Evolutionary conservation across 2,888 invertebrate species (phyloP).

Genomic region (Tetrapedia diversipes): DNA sequence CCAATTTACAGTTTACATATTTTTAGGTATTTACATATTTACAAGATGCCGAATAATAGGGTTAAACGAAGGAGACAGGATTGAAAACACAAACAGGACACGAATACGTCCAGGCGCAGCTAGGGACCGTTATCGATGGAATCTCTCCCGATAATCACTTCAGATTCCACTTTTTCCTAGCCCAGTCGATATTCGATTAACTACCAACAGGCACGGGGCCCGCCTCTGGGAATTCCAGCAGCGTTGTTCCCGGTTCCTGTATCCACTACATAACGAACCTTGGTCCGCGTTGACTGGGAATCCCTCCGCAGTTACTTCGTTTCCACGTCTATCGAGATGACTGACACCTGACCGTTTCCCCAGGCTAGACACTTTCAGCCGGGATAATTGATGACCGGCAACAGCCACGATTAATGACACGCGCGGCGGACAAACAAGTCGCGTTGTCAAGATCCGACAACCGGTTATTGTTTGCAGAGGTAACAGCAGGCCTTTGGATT

Average conservation of each 20-base stretch:
- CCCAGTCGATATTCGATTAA: conserved; percentile 65
- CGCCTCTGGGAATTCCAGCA: conserved; percentile 49
- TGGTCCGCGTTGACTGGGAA: conserved; percentile 18
- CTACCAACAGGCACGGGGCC: conserved; percentile 48
- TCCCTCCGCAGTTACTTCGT: not conserved
- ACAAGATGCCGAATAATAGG: too few species aligned
- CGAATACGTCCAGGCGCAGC: conserved; percentile 7
- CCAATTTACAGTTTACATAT: too few species aligned
- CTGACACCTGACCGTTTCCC: not conserved
- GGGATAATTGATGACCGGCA: not conserved
- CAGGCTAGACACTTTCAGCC: not conserved
- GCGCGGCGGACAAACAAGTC: conserved; percentile 5
- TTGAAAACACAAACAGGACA: conserved; percentile 2
- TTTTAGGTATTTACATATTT: too few species aligned
- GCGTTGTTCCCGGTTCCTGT: conserved; percentile 47
- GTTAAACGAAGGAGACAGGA: not conserved
- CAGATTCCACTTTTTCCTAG: conserved; percentile 52
- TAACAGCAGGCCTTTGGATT: not conserved
- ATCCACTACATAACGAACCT: conserved; percentile 9
- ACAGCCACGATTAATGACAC: not conserved
- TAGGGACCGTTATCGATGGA: conserved; percentile 24
- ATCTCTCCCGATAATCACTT: conserved; percentile 45
- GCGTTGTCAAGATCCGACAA: not conserved
- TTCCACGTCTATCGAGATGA: conserved; percentile 6
- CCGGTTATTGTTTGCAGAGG: not conserved